phyloP scores from a whole-genome alignment of 2,888 invertebrate genomes.

The Cheiracanthium punctorium region DNA sequence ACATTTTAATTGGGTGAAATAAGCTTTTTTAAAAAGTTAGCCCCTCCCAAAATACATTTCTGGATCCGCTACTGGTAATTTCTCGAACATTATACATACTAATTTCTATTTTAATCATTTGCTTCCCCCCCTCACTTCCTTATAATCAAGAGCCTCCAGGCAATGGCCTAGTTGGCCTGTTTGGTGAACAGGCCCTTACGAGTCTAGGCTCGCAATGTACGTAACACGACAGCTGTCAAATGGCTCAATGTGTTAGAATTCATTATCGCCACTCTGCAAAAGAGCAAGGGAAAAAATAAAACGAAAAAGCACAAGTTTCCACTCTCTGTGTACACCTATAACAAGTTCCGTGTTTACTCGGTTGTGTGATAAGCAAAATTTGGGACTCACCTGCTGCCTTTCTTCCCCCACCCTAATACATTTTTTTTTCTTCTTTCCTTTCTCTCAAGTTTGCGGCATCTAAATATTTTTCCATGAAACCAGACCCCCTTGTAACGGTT shows the following conservation, averaged over 20 bases:
- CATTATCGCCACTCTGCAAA: background rate
- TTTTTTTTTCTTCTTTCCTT: background rate
- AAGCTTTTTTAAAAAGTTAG: no score
- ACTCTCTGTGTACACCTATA: background rate
- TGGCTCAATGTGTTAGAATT: background rate
- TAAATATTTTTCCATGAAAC: background rate
- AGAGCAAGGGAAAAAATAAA: background rate
- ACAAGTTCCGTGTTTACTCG: background rate
- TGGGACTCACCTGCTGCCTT: background rate
- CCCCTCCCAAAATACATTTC: no score
- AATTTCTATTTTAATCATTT: no score
- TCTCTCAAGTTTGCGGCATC: background rate
- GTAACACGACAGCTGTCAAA: background rate
- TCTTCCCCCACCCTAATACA: no score
- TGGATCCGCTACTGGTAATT: no score
- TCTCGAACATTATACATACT: no score
- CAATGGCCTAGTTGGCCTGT: no score
- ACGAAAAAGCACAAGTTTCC: no score
- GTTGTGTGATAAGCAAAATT: background rate
- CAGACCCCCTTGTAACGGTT: conserved; percentile 6
- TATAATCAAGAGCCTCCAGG: no score
- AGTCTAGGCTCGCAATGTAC: background rate
- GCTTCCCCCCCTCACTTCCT: no score
- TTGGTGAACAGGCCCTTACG: no score
- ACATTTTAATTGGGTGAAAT: no score